Percentiles rank a stretch among this genome's conserved stretches.
These are phyloP conservation scores for Masnerella sp. DNA, from an alignment of 2,888 invertebrate species.

Conservation along the genomic window DNA sequence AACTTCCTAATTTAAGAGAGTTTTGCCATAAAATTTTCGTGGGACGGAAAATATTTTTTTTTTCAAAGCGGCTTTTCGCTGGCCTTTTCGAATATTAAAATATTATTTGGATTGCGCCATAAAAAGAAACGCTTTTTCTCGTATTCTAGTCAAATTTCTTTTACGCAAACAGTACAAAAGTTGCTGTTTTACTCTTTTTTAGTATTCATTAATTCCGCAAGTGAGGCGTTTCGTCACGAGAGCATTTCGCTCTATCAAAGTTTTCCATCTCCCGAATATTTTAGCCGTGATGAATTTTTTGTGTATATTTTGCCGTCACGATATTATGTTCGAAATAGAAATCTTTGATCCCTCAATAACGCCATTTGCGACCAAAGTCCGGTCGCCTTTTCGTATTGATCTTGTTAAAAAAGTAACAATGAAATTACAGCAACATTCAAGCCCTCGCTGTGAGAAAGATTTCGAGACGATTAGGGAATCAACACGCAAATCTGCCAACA, in stretches of 20 bases:
- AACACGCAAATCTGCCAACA: conserved; percentile 30
- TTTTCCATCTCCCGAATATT: conserved; percentile 14
- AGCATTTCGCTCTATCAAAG: conserved; percentile 9
- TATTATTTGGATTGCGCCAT: conserved; percentile 9
- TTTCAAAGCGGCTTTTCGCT: background rate
- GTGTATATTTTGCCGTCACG: background rate
- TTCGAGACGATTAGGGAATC: conserved; percentile 22
- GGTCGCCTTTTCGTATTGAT: conserved; percentile 25
- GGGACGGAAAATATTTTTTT: conserved; percentile 2
- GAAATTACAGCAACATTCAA: conserved; percentile 22
- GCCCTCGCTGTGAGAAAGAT: conserved; percentile 7
- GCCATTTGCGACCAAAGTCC: conserved; percentile 9
- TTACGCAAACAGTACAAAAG: conserved; percentile 1
- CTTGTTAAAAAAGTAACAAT: conserved; percentile 33
- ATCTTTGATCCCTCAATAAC: conserved; percentile 22
- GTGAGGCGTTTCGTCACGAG: conserved; percentile 2
- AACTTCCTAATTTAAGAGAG: too few relatives aligned
- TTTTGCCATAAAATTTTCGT: too few relatives aligned
- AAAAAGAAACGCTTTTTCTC: background rate
- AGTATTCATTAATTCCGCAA: conserved; percentile 13
- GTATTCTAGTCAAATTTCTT: background rate
- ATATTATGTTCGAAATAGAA: conserved; percentile 9
- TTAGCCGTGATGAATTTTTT: conserved; percentile 5
- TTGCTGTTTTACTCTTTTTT: conserved; percentile 14
- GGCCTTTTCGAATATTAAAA: conserved; percentile 13